Evolutionary conservation across 2,797 vertebrate species (phyloP).

Genomic region (Sebastes reedi): DNA sequence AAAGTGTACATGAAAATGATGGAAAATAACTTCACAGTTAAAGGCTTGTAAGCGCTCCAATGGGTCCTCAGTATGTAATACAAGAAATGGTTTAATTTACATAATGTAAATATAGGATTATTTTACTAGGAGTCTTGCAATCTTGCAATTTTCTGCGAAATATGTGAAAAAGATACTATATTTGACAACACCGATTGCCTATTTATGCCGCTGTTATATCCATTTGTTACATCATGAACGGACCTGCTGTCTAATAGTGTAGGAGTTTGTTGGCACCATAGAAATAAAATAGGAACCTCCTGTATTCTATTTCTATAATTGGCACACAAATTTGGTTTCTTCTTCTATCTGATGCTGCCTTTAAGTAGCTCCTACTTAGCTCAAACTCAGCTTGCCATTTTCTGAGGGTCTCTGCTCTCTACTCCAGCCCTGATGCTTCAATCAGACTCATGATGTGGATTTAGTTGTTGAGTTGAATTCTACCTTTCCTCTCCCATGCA

Average conservation of each 20-base stretch:
- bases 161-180: neutral
- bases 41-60: neutral
- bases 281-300: too few relatives aligned
- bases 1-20: neutral
- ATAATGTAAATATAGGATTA: neutral
- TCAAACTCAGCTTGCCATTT: neutral
- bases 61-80: neutral
- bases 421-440: neutral
- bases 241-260: neutral
- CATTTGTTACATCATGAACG: neutral
- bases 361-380: neutral
- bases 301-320: neutral
- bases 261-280: too few relatives aligned
- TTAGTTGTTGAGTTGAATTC: neutral
- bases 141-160: neutral
- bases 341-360: neutral
- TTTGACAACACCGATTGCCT: neutral
- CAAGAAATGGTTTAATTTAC: neutral
- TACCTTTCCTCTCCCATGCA: slow-evolving; percentile 47
- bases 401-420: neutral
- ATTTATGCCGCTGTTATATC: neutral
- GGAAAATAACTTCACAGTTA: neutral
- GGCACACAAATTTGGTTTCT: neutral
- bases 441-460: neutral
- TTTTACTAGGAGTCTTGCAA: neutral